Evolutionary conservation across 1,140 invertebrate genomes (phyloP), one percentile per base, ranked within the genome.

Genomic region (Oppia nitens): DNA sequence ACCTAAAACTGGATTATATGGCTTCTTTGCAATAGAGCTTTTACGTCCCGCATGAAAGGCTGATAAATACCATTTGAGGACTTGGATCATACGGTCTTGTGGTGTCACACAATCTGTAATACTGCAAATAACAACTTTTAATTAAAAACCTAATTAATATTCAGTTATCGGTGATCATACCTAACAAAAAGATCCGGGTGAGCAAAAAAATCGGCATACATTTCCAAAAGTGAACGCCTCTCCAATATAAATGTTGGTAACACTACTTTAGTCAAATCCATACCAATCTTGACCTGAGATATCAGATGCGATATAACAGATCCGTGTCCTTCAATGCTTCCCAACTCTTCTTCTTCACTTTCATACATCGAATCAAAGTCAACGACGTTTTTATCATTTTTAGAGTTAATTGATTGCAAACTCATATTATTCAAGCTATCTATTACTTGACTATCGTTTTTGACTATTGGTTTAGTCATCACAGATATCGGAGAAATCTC

Each of bases 191-290:
- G 79, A 74, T 97, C 89, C 1, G 91, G 88, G 79, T 97, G 93
- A 24, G 92, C 90, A 76, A 97, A 97, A 69, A 94, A 97, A 76
- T 97, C 92, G 17, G 91, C 87, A 69, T 97, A 92, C 87, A 96
- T 97, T 74, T 97, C 94, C 45, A 98, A 74, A 40, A 98, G 78
- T 1, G 93, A 97, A 61, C 93, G 78, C 64, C 90, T 80, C 69
- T 98, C 94, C 64, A 98, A 74, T 63, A 96, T 95, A 68, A 96
- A 96, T 14, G 88, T 93, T n/a, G 92, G 92, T 59, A 97, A 72
- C 29, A 89, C 89, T 57, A 97, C 91, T 79, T 95, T 97, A 2
- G 93, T 97, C 65, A 97, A 78, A 73, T 97, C 93, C 93, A 97
- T 98, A 51, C 93, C 93, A 68, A 97, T 95, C 72, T 94, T 72